Evolutionary conservation across 2,797 vertebrate genomes (phyloP), one percentile per base, ranked within the genome.

Genomic region (Corythornis leucogaster): DNA sequence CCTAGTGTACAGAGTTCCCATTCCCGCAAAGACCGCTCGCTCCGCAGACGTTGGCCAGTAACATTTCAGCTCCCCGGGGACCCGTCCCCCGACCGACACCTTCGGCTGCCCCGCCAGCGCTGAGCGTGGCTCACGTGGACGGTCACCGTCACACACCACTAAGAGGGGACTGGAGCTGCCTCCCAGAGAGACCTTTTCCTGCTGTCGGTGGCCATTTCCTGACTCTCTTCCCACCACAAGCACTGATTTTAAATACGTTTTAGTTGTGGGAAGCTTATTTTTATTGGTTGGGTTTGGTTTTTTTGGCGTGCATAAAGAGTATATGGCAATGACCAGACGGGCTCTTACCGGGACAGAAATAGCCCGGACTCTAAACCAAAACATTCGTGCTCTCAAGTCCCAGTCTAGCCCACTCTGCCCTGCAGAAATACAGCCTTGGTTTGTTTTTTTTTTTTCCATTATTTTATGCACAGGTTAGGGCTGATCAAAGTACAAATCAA

Each of bases 401-500:
- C 96, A 94, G 95, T 85, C 73, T 40, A 63, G 96, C 93, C 90
- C 90, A n/a, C 89, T 89, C 84, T 93, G 85, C 96, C 95, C 94
- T 90, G 89, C 88, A 53, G 92, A 93, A 80, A 85, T 89, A 46
- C 92, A 85, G 93, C 96, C 97, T 96, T 38, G 13, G 38, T 38
- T 38, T 38, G 38, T 38, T 38, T 38, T 38, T 38, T 38, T 38
- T 48, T 97, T 94, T 61, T 79, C 94, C 82, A 73, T 97, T 93
- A 62, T 94, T 96, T 97, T 94, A 95, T 96, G 95, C 96, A 97
- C 94, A 96, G 96, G 92, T 91, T 95, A 97, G 94, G 96, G 95
- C 97, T 96, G 97, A 97, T 95, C 97, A 92, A 95, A 98, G 98
- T 98, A 97, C 97, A 96, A 95, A 96, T 92, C 95, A 76, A 91